Base-by-base conservation (phyloP, 2,797 vertebrate genomes). In the Hypotaenidia okinawae region DNA sequence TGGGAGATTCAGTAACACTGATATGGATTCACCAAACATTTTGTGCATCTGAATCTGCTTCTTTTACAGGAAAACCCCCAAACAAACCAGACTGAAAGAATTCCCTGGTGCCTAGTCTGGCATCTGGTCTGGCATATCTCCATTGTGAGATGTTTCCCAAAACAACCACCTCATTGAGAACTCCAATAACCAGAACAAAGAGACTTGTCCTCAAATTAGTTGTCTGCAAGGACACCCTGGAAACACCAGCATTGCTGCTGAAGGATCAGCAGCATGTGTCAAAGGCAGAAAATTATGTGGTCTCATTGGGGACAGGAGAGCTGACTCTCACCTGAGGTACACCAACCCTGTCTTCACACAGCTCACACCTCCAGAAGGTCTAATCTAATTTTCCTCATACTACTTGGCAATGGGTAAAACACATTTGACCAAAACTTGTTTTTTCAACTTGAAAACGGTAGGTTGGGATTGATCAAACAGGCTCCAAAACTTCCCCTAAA, bases 231-330 rank as follows among this genome's bases (percentile, higher is more conserved):
- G 57, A 32, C 43, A 2, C 21, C 19, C 30, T 6, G 27, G 30
- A 32, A 80, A 15, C 32, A 13, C 11, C 43, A 30, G 68, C 59
- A 39, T 35, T 5, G 2, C 39, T 6, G 21, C 13, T 14, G 11
- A 51, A 19, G 1, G 1, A 37, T 3, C 0, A 0, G 7, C 57
- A 43, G 47, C 3, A 1, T 9, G 33, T 27, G 66, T 9, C 66
- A 45, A 23, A 17, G 28, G 61, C 64, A 63, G 49, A 39, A 74
- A 57, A 16, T 11, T 19, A 23, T 0, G 2, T 15, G 16, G 47
- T 49, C 55, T 21, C 45, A 25, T 1, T 9, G 11, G 22, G 52
- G 75, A 23, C 24, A 27, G 18, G 1, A 25, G 16, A 28, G 4
- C 7, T 3, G 6, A 21, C 9, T 32, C 51, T 27, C 47, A 66